Percentiles rank a stretch among this genome's conserved stretches.
These are phyloP conservation scores for Serranus cabrilla DNA, from an alignment of 2,797 vertebrate genomes.

Conservation along the genomic window DNA sequence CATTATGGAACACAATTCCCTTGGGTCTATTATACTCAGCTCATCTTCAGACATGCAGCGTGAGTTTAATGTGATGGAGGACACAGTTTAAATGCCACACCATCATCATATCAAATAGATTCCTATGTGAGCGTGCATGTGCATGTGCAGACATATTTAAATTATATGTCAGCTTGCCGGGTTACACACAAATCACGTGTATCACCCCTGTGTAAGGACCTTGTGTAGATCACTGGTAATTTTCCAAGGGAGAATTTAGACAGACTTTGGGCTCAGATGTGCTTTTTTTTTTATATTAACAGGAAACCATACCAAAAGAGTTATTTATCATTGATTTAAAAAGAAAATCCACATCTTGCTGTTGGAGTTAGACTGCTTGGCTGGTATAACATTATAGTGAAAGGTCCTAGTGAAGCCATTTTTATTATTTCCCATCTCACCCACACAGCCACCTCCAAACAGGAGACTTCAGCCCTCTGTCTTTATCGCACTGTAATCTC, in stretches of 20 bases:
- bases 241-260: background rate
- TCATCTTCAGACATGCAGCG: conserved; percentile 62
- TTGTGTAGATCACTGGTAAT: background rate
- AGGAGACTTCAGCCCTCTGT: conserved; percentile 27
- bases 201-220: conserved; percentile 1
- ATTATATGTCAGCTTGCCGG: background rate
- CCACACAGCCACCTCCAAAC: conserved; percentile 35
- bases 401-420: background rate
- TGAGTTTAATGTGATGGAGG: conserved; percentile 56
- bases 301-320: background rate
- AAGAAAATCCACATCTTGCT: background rate
- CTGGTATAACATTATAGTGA: background rate
- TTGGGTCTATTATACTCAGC: conserved; percentile 42
- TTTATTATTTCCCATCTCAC: conserved; percentile 27
- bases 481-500: conserved; percentile 28
- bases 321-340: conserved; percentile 14
- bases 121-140: background rate
- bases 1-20: conserved; percentile 50
- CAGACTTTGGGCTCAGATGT: background rate
- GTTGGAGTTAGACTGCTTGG: background rate
- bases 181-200: conserved; percentile 24
- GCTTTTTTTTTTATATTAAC: background rate
- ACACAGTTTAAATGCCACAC: conserved; percentile 52
- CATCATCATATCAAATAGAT: conserved; percentile 16
- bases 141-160: conserved; percentile 7